Percentiles rank a stretch among this genome's conserved stretches.
These are phyloP conservation scores for Diplazon laetatorius DNA, from an alignment of 2,888 invertebrate species.

Conservation along the genomic window DNA sequence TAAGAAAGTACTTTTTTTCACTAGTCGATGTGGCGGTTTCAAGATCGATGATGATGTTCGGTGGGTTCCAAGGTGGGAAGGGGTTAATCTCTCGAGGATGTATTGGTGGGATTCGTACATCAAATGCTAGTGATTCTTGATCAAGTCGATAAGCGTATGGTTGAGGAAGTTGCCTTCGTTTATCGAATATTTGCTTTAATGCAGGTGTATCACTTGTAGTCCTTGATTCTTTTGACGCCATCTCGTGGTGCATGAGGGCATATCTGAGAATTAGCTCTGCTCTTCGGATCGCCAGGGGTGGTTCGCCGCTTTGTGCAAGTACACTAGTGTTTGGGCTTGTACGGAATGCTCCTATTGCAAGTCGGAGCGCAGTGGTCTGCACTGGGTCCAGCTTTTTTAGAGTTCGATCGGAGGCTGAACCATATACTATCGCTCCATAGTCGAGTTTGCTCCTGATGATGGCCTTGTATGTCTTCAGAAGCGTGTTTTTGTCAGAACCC, in stretches of 20 bases:
- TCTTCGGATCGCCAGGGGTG: too few relatives aligned
- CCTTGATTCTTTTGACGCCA: too few relatives aligned
- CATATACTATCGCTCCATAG: not conserved
- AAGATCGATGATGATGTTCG: slow-evolving; percentile 4
- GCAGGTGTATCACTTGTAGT: too few relatives aligned
- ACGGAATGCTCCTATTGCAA: not conserved
- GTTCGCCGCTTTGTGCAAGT: not conserved
- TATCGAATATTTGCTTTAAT: too few relatives aligned
- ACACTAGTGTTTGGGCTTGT: not conserved
- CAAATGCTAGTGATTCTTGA: too few relatives aligned
- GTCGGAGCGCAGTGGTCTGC: not conserved
- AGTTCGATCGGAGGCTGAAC: not conserved
- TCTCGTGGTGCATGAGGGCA: too few relatives aligned
- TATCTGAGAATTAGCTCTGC: too few relatives aligned
- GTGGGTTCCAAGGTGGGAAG: not conserved
- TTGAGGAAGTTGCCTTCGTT: too few relatives aligned
- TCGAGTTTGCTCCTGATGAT: not conserved
- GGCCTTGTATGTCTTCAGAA: slow-evolving; percentile 1
- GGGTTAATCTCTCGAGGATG: not conserved
- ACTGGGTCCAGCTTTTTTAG: not conserved
- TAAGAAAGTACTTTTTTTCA: not conserved
- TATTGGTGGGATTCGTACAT: too few relatives aligned
- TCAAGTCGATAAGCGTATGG: too few relatives aligned
- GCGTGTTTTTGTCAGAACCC: not conserved
- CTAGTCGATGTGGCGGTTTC: not conserved